Conservation (phyloP, 1,140 invertebrate genomes). For the Drosophila insularis region DNA sequence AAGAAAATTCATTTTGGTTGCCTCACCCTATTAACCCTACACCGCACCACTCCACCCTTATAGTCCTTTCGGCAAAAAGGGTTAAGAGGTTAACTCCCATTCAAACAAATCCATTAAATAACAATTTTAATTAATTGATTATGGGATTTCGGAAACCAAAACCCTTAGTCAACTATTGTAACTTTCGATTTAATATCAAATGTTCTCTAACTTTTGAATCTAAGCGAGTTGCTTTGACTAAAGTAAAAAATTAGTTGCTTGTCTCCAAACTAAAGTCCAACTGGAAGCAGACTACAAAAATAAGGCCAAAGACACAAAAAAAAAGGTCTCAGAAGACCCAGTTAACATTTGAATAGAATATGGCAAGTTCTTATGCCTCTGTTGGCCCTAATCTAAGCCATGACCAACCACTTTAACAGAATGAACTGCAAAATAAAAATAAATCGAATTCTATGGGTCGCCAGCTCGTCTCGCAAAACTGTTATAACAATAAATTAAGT, state of each 20-base stretch:
- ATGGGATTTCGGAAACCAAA: background rate
- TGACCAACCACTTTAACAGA: slow-evolving; percentile 40
- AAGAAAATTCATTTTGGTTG: slow-evolving; percentile 21
- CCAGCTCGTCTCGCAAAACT: slow-evolving; percentile 43
- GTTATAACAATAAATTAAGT: slow-evolving; percentile 77
- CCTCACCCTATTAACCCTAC: background rate
- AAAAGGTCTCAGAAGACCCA: slow-evolving; percentile 7
- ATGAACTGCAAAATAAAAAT: background rate
- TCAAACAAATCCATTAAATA: background rate
- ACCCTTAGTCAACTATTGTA: too few relatives aligned
- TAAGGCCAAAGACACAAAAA: slow-evolving; percentile 36
- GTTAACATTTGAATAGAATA: slow-evolving; percentile 49
- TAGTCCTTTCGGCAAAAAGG: background rate
- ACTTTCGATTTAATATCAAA: too few relatives aligned
- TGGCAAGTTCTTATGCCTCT: background rate
- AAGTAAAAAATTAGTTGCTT: too few relatives aligned
- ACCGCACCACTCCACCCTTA: too few relatives aligned
- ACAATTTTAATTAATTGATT: background rate
- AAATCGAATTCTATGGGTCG: slow-evolving; percentile 19
- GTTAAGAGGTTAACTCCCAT: background rate
- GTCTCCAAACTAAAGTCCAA: background rate
- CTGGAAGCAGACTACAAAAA: slow-evolving; percentile 24
- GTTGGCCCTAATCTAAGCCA: slow-evolving; percentile 34
- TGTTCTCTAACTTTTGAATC: too few relatives aligned
- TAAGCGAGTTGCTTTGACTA: too few relatives aligned